Base-by-base conservation (phyloP, 2,888 invertebrate species). In the Andrena haemorrhoa region DNA sequence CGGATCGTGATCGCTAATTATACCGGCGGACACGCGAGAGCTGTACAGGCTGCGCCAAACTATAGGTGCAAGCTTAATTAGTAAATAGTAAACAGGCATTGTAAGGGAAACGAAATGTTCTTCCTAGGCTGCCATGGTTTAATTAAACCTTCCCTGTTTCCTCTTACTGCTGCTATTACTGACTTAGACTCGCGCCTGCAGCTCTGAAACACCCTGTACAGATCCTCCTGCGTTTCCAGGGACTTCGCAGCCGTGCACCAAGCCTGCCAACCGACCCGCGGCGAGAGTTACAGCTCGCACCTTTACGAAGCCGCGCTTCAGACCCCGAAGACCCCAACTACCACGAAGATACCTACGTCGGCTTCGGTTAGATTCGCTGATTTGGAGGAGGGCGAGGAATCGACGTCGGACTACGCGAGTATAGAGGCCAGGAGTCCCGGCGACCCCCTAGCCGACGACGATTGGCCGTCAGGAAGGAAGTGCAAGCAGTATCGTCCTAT, bases 351-450 rank as follows among this genome's bases (percentile, higher is more conserved):
- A 83, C 95, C 95, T 3, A 95, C 94, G 76, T 95, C 94, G 0
- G 95, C 95, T 2, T 95, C 96, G 4, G 95, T 95, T 2, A 94
- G 96, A 75, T 96, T 96, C 88, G 95, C 95, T 10, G 93, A 94
- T 82, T 92, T 94, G n/a, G 94, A 94, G 31, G 94, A 94, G 26
- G 94, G 95, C 63, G 95, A 95, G 77, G 96, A 96, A 86, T 96
- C 96, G 0, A 97, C 97, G 0, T 97, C 97, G 4, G 97, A 97
- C 91, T 97, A 97, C 92, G 97, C 96, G 72, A 97, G 97, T 90
- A 96, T 97, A 66, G 97, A 97, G 93, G 95, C 95, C 0, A 89
- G 93, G 23, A 94, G 94, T 89, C 94, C 94, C 0, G 94, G 94
- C 0, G 94, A 94, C 77, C 94, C 94, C 0, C 83, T 94, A 0